Percentiles rank a stretch among this genome's conserved stretches.
phyloP scores from a whole-genome alignment of 2,888 invertebrate species.

The Ptychoptera albimana region DNA sequence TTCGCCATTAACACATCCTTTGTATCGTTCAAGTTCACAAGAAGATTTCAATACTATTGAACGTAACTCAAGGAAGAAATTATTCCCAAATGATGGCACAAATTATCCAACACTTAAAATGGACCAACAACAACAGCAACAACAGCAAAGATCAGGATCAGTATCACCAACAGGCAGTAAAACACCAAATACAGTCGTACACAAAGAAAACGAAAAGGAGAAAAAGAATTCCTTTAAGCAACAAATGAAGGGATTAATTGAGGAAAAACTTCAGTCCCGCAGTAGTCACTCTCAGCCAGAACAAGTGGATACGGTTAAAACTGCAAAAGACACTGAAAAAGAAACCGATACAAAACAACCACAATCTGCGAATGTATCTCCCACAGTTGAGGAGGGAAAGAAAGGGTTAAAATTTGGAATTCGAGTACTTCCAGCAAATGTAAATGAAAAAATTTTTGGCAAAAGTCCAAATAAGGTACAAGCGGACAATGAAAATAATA shows the following conservation, averaged over 20 bases:
- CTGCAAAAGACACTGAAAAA: conserved; percentile 27
- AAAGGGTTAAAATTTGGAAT: conserved; percentile 52
- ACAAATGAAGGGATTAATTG: conserved; percentile 8
- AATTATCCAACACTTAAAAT: conserved; percentile 11
- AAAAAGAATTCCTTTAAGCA: conserved; percentile 8
- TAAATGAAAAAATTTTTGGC: conserved; percentile 35
- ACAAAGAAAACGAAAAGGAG: conserved; percentile 10
- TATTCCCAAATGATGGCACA: conserved; percentile 8
- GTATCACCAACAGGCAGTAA: background rate
- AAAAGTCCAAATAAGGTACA: conserved; percentile 16
- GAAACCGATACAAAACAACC: conserved; percentile 36
- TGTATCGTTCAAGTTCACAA: conserved; percentile 50
- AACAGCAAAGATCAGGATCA: background rate
- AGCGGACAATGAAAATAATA: conserved; percentile 11
- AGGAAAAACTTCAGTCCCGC: conserved; percentile 10
- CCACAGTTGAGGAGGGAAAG: conserved; percentile 36
- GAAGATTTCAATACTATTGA: conserved; percentile 48
- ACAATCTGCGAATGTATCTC: conserved; percentile 27
- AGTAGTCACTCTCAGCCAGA: conserved; percentile 4
- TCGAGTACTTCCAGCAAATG: conserved; percentile 43
- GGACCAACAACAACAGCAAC: conserved; percentile 6
- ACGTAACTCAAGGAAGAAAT: conserved; percentile 10
- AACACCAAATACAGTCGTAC: conserved; percentile 1
- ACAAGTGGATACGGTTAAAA: conserved; percentile 29
- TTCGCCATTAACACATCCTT: conserved; percentile 48